Evolutionary conservation across 2,888 invertebrate genomes (phyloP).

Genomic region (Endomychus coccineus): DNA sequence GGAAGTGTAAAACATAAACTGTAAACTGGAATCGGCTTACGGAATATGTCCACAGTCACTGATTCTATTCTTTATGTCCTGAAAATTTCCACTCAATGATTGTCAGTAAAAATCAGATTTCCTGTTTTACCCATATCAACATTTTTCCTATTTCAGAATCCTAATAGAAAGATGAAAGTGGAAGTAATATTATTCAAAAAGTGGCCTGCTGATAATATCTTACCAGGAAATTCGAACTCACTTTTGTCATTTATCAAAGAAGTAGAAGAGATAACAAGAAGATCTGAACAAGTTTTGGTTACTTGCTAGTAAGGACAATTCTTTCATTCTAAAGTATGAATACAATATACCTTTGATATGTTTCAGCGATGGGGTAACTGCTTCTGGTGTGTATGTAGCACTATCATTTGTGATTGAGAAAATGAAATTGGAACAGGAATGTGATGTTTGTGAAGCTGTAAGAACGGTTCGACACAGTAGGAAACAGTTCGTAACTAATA

Average conservation of each 20-base stretch:
- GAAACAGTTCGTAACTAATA: constrained; percentile 37
- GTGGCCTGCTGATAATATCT: constrained; percentile 31
- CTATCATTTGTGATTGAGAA: constrained; percentile 44
- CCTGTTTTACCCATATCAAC: too few relatives aligned
- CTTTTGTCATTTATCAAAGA: constrained; percentile 39
- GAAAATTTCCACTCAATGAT: too few relatives aligned
- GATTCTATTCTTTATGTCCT: too few relatives aligned
- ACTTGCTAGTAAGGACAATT: constrained; percentile 41
- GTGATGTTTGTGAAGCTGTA: constrained; percentile 46
- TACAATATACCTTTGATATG: too few relatives aligned
- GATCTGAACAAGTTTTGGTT: constrained; percentile 35
- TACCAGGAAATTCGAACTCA: constrained; percentile 28
- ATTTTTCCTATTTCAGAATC: too few relatives aligned
- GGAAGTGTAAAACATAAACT: too few relatives aligned
- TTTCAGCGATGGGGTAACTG: constrained; percentile 46
- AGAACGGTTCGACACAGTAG: constrained; percentile 43
- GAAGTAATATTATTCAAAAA: constrained; percentile 31
- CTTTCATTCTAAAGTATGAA: constrained; percentile 1
- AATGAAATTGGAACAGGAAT: constrained; percentile 46
- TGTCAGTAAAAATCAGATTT: too few relatives aligned
- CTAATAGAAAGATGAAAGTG: constrained; percentile 9
- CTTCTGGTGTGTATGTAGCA: constrained; percentile 45
- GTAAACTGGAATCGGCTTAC: too few relatives aligned
- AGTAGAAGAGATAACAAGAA: constrained; percentile 33
- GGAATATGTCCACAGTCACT: too few relatives aligned